phyloP scores from a whole-genome alignment of 2,113 vertebrate genomes.

The Mugil cephalus region DNA sequence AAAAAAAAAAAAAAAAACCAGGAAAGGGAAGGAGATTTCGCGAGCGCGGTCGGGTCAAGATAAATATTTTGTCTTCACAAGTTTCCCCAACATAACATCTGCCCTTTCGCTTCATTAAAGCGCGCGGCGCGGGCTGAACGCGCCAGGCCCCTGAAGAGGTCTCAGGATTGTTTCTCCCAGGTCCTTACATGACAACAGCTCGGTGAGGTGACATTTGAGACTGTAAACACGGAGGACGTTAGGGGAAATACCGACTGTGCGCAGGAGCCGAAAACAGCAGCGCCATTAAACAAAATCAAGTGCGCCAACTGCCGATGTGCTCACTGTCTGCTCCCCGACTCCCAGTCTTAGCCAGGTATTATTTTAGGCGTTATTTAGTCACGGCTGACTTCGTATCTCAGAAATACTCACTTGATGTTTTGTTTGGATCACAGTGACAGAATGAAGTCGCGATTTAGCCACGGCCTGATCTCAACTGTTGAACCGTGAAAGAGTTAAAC shows the following conservation, averaged over 20 bases:
- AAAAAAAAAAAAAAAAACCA: too few species aligned
- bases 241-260: background rate
- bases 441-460: too few species aligned
- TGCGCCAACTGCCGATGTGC: background rate
- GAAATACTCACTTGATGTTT: too few species aligned
- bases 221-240: slow-evolving; percentile 38
- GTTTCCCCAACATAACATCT: slow-evolving; percentile 38
- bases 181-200: slow-evolving; percentile 27
- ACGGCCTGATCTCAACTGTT: too few species aligned
- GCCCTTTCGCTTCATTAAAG: background rate
- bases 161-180: background rate
- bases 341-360: too few species aligned
- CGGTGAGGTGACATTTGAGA: slow-evolving; percentile 36
- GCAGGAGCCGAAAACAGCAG: background rate
- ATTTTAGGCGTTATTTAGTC: too few species aligned
- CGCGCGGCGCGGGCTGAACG: background rate
- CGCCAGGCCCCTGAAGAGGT: slow-evolving; percentile 16
- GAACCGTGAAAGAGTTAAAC: too few species aligned
- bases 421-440: too few species aligned
- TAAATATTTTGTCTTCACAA: slow-evolving; percentile 48
- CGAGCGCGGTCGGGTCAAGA: slow-evolving; percentile 13
- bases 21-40: background rate
- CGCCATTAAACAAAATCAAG: background rate
- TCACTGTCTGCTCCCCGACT: too few species aligned
- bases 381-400: too few species aligned